Conservation (phyloP, 1,140 invertebrate genomes). For the Cydia splendana region DNA sequence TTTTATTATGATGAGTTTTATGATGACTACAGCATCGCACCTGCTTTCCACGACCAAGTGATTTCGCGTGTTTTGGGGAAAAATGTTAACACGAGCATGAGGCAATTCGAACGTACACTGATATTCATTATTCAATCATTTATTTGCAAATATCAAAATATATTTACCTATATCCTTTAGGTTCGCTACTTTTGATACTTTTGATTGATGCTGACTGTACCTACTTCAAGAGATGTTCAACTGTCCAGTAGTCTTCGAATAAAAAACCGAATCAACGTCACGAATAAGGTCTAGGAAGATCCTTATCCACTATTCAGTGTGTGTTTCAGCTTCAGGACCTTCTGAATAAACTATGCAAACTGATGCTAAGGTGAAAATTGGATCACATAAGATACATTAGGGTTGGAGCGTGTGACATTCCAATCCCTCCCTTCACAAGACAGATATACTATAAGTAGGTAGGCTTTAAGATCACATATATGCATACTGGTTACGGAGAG, state of each 20-base stretch:
- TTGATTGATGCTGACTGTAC: too few relatives aligned
- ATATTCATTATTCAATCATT: too few relatives aligned
- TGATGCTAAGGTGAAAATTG: conserved; percentile 18
- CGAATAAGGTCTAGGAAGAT: not conserved
- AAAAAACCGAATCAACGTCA: not conserved
- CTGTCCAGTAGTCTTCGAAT: not conserved
- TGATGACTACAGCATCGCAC: not conserved
- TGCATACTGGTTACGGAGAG: too few relatives aligned
- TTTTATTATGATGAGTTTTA: conserved; percentile 25
- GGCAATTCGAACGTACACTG: too few relatives aligned
- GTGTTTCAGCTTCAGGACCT: not conserved
- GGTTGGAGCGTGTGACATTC: not conserved
- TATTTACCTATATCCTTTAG: too few relatives aligned
- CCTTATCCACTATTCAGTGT: not conserved
- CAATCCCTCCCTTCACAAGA: not conserved
- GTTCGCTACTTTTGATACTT: too few relatives aligned
- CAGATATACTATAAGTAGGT: not conserved
- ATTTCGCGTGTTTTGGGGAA: not conserved
- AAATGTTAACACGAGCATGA: not conserved
- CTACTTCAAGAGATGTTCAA: too few relatives aligned
- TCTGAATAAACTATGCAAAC: conserved; percentile 19
- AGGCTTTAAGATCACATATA: too few relatives aligned
- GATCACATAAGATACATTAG: conserved; percentile 12
- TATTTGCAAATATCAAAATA: too few relatives aligned
- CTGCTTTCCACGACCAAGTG: not conserved